A percentile compares a stretch with the other conserved stretches of the same genome.
These are phyloP conservation scores for Philopotamus ludificatus DNA, from an alignment of 1,140 invertebrate species.

Conservation along the genomic window DNA sequence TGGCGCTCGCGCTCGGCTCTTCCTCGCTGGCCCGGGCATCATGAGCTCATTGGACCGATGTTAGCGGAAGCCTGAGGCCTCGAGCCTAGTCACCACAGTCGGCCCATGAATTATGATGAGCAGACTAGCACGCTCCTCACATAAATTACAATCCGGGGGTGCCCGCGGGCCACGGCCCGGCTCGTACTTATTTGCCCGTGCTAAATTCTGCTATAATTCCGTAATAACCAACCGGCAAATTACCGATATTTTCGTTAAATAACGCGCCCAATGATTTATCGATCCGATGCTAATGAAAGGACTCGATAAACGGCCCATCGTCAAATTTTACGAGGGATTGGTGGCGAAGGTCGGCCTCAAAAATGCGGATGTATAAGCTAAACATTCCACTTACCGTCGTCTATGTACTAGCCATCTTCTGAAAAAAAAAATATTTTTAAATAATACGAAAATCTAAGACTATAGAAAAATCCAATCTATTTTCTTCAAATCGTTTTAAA, in stretches of 20 bases:
- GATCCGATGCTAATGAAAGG: background rate
- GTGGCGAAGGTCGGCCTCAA: too few relatives aligned
- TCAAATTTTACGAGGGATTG: too few relatives aligned
- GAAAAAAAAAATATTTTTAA: too few relatives aligned
- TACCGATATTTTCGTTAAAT: background rate
- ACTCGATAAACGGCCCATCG: background rate
- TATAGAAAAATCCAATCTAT: too few relatives aligned
- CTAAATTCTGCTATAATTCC: background rate
- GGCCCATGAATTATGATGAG: slow-evolving; percentile 27
- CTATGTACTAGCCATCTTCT: too few relatives aligned
- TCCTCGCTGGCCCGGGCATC: background rate
- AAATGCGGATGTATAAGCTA: too few relatives aligned
- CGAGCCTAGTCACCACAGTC: background rate
- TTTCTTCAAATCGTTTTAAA: too few relatives aligned
- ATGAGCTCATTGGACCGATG: background rate
- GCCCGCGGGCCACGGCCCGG: background rate
- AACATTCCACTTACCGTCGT: too few relatives aligned
- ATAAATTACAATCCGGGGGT: slow-evolving; percentile 33
- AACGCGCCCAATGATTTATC: background rate
- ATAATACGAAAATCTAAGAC: too few relatives aligned
- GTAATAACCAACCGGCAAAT: background rate
- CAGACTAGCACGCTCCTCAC: slow-evolving; percentile 26
- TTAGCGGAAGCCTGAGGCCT: background rate
- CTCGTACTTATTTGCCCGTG: background rate
- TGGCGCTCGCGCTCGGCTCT: background rate